These are phyloP conservation scores for Chaetops frenatus DNA, from an alignment of 2,113 vertebrate genomes.

Conservation along the genomic window DNA sequence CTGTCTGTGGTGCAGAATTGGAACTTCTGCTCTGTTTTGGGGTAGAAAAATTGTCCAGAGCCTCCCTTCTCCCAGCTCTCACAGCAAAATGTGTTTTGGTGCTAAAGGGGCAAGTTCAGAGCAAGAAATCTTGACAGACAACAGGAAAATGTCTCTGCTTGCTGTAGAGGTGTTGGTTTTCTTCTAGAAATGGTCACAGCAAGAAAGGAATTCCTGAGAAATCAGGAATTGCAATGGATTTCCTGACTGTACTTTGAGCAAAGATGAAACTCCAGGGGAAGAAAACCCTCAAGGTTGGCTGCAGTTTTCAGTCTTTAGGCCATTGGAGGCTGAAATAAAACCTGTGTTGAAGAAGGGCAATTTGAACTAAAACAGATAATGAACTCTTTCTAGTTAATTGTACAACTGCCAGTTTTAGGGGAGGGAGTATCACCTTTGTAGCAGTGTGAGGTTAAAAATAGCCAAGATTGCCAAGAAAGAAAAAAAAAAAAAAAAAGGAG, in stretches of 20 bases:
- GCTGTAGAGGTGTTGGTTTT: not conserved
- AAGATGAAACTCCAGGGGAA: not conserved
- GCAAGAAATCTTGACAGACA: no score
- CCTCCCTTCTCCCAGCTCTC: not conserved
- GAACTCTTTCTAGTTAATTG: not conserved
- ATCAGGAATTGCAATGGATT: not conserved
- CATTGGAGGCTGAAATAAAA: not conserved
- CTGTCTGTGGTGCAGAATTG: rapidly evolving
- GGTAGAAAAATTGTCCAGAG: not conserved
- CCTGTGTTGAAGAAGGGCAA: not conserved
- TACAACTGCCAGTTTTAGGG: not conserved
- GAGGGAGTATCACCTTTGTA: not conserved
- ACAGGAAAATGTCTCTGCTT: not conserved
- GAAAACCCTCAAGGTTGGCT: not conserved
- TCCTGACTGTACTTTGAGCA: not conserved
- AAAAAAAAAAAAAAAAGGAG: no score
- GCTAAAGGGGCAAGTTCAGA: no score
- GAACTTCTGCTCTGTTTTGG: not conserved
- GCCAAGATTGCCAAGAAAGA: not conserved
- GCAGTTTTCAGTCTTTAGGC: not conserved
- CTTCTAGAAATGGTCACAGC: no score
- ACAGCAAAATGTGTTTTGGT: not conserved
- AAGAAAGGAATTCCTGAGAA: not conserved
- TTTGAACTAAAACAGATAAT: not conserved
- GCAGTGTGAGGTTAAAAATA: not conserved